phyloP scores from a whole-genome alignment of 2,888 invertebrate species.

The Trimorus sp. region DNA sequence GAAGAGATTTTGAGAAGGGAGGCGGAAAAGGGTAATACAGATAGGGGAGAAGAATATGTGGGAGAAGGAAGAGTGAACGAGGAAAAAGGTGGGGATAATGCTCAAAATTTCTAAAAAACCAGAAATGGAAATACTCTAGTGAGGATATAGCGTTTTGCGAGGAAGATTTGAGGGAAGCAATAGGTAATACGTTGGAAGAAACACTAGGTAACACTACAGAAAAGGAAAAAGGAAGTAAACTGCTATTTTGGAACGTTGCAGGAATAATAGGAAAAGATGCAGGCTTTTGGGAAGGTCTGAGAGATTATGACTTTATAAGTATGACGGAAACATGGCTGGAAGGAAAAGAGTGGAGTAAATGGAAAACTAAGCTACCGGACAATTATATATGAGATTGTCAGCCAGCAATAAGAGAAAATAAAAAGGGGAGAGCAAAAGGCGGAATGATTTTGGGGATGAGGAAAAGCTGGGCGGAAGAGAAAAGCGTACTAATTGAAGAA shows the following conservation, averaged over 20 bases:
- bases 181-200: neutral
- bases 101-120: constrained; percentile 7
- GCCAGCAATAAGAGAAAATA: constrained; percentile 7
- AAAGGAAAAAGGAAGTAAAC: neutral
- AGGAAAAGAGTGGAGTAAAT: constrained; percentile 52
- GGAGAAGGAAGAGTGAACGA: neutral
- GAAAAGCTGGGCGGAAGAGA: constrained; percentile 5
- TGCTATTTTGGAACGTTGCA: constrained; percentile 59
- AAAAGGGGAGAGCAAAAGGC: no score
- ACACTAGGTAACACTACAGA: neutral
- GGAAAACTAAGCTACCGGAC: constrained; percentile 33
- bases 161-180: no score
- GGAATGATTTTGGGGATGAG: constrained; percentile 27
- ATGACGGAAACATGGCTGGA: constrained; percentile 65
- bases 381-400: constrained; percentile 44
- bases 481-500: neutral
- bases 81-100: no score
- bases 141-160: no score
- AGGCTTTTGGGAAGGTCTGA: constrained; percentile 58
- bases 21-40: neutral
- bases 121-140: neutral
- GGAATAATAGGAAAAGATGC: constrained; percentile 53
- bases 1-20: neutral
- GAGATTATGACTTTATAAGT: constrained; percentile 50
- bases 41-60: constrained; percentile 12